Evolutionary conservation across 2,113 vertebrate species (phyloP).

Genomic region (Rhineura floridana): DNA sequence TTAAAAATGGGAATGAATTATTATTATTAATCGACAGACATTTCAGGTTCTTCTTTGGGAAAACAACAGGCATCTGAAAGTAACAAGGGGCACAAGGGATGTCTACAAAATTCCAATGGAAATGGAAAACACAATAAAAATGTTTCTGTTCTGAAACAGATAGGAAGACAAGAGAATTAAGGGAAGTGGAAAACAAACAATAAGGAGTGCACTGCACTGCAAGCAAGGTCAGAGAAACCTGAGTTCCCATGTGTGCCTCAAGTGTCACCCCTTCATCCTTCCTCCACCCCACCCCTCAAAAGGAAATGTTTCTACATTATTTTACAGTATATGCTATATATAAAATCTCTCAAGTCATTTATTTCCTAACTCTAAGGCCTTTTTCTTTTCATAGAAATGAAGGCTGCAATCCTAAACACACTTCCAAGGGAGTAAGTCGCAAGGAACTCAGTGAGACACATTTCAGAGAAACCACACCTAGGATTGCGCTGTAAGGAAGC

Average conservation of each 20-base stretch:
- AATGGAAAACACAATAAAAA: neutral
- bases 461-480: neutral
- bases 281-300: neutral
- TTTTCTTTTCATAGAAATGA: neutral
- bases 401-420: neutral
- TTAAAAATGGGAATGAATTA: neutral
- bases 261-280: conserved; percentile 1
- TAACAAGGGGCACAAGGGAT: neutral
- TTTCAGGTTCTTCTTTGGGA: neutral
- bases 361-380: neutral
- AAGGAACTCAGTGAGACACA: neutral
- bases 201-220: neutral
- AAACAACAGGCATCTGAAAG: neutral
- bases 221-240: neutral
- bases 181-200: conserved; percentile 15
- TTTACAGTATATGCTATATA: neutral
- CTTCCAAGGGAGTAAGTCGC: neutral
- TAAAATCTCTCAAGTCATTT: neutral
- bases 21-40: neutral
- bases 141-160: conserved; percentile 4
- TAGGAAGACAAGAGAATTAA: neutral
- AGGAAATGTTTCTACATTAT: neutral
- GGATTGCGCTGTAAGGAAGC: neutral
- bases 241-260: neutral
- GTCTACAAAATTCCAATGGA: neutral